Evolutionary conservation across 2,113 vertebrate genomes (phyloP).

Genomic region (Pseudorasbora parva): DNA sequence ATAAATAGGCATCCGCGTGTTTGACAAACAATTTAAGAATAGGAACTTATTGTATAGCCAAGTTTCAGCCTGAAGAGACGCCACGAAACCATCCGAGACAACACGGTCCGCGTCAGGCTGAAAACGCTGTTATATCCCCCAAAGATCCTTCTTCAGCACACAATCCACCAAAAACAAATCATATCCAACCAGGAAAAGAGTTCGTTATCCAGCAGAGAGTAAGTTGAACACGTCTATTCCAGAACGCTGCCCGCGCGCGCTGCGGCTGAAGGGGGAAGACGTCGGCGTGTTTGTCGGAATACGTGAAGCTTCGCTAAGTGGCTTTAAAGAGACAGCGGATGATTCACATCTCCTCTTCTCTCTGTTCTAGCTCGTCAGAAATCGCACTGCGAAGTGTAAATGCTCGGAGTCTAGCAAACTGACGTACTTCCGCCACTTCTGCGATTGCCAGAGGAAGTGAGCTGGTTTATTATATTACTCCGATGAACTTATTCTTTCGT

Average conservation of each 20-base stretch:
- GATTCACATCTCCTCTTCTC: constrained; percentile 73
- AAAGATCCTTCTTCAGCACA: constrained; percentile 62
- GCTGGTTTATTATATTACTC: constrained; percentile 64
- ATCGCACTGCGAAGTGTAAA: constrained; percentile 76
- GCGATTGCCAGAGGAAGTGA: constrained; percentile 80
- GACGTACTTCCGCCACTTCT: constrained; percentile 86
- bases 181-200: constrained; percentile 58
- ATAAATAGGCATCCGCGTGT: constrained; percentile 57
- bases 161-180: constrained; percentile 70
- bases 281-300: constrained; percentile 72
- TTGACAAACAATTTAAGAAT: constrained; percentile 55
- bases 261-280: constrained; percentile 67
- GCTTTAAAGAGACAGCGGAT: constrained; percentile 82
- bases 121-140: constrained; percentile 70
- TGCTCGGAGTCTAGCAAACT: constrained; percentile 79
- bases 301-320: constrained; percentile 76
- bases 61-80: constrained; percentile 62
- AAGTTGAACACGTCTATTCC: constrained; percentile 75
- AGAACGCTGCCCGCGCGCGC: constrained; percentile 59
- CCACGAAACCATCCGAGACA: constrained; percentile 55
- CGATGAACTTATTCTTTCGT: constrained; percentile 61
- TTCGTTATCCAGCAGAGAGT: constrained; percentile 68
- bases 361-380: constrained; percentile 73
- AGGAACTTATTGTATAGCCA: constrained; percentile 58
- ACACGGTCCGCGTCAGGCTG: constrained; percentile 62